phyloP scores from a whole-genome alignment of 2,888 invertebrate genomes.

The Sphaeridia pumilis region DNA sequence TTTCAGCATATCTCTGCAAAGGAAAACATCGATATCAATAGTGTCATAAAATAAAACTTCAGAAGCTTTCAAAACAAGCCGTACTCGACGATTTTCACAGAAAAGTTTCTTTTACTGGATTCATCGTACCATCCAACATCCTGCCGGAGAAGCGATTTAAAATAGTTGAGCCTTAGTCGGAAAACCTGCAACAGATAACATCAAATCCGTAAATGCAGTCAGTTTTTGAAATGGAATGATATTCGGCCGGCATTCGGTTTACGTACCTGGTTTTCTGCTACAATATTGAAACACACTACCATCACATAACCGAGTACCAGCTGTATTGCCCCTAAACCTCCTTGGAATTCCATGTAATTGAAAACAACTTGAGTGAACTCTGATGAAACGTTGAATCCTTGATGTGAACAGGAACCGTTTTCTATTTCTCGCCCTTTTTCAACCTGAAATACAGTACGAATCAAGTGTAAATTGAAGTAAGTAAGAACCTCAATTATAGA shows the following conservation, averaged over 20 bases:
- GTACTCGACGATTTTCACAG: slow-evolving; percentile 44
- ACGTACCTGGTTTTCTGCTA: slow-evolving; percentile 27
- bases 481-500: too few species aligned
- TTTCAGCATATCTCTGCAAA: slow-evolving; percentile 45
- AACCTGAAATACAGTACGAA: not conserved
- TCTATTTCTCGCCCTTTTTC: not conserved
- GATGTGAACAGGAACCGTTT: slow-evolving; percentile 19
- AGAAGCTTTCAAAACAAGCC: slow-evolving; percentile 20
- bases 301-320: slow-evolving; percentile 25
- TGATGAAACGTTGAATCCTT: slow-evolving; percentile 14
- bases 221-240: too few species aligned
- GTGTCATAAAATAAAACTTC: not conserved
- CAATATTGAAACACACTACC: slow-evolving; percentile 25
- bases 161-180: slow-evolving; percentile 38
- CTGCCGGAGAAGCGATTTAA: slow-evolving; percentile 39
- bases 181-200: too few species aligned
- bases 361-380: slow-evolving; percentile 28
- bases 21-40: too few species aligned
- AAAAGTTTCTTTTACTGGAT: slow-evolving; percentile 42
- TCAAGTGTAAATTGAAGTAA: not conserved
- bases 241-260: too few species aligned
- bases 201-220: too few species aligned
- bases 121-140: slow-evolving; percentile 41
- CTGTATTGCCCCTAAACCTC: slow-evolving; percentile 14
- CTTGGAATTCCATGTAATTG: slow-evolving; percentile 20